Conservation (phyloP, 2,888 invertebrate genomes). For the Galerucella pusilla region DNA sequence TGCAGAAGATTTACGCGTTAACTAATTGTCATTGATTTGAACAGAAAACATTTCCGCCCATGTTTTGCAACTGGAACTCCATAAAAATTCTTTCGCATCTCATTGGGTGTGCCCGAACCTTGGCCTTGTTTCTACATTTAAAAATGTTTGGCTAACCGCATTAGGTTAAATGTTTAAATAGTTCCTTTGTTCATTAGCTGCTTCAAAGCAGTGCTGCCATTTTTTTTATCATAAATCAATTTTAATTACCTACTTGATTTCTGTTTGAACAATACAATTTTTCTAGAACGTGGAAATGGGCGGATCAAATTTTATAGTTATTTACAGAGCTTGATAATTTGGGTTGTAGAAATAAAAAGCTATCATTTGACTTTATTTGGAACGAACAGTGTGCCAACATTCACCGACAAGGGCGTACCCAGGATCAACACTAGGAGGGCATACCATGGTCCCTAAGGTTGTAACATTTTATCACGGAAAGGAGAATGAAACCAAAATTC, state of each 20-base stretch:
- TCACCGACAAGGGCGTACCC: too few relatives aligned
- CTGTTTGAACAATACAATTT: background rate
- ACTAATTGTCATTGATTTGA: slow-evolving; percentile 25
- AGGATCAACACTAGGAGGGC: too few relatives aligned
- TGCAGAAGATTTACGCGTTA: background rate
- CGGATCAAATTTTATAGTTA: too few relatives aligned
- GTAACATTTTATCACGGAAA: too few relatives aligned
- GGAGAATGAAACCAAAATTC: too few relatives aligned
- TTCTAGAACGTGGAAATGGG: background rate
- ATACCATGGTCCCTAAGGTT: too few relatives aligned
- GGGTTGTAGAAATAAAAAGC: too few relatives aligned
- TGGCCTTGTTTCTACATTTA: slow-evolving; percentile 43
- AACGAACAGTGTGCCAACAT: too few relatives aligned
- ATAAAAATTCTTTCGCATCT: slow-evolving; percentile 39
- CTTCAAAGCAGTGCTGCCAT: slow-evolving; percentile 8
- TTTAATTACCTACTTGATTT: background rate
- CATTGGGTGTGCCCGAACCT: slow-evolving; percentile 43
- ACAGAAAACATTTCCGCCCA: slow-evolving; percentile 32
- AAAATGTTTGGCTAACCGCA: slow-evolving; percentile 38
- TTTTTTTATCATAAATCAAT: background rate
- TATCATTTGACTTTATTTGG: too few relatives aligned
- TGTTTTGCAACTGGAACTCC: slow-evolving; percentile 31
- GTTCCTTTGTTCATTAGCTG: slow-evolving; percentile 22
- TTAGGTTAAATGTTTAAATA: slow-evolving; percentile 41
- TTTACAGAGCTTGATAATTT: too few relatives aligned